Percentiles rank a stretch among this genome's conserved stretches.
Evolutionary conservation across 2,113 vertebrate genomes (phyloP).

Genomic region (Nanger granti): DNA sequence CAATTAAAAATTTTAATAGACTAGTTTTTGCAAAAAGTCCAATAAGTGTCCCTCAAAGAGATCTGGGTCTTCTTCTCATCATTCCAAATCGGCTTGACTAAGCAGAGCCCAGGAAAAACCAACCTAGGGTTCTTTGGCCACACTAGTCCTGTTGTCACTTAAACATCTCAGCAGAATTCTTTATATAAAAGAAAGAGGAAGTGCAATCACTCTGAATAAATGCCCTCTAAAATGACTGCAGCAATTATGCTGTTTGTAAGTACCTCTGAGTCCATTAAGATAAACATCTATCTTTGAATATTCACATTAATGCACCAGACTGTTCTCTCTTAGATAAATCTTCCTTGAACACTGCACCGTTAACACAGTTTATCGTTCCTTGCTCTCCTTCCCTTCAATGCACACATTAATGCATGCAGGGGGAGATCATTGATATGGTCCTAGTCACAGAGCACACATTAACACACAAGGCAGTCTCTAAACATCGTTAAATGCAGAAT

Average conservation of each 20-base stretch:
- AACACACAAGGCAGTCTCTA: constrained; percentile 47
- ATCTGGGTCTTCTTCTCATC: not conserved
- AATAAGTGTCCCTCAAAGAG: not conserved
- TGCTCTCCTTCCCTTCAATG: constrained; percentile 49
- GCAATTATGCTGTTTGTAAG: constrained; percentile 74
- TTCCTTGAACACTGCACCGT: constrained; percentile 37
- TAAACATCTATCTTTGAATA: constrained; percentile 77
- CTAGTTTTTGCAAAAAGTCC: not conserved
- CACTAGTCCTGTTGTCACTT: constrained; percentile 10
- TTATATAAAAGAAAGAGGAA: constrained; percentile 64
- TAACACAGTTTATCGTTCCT: constrained; percentile 48
- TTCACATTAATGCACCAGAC: constrained; percentile 73
- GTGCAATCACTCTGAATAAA: constrained; percentile 71
- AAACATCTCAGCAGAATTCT: constrained; percentile 62
- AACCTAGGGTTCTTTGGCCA: not conserved
- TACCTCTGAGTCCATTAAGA: constrained; percentile 75
- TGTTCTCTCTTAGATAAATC: constrained; percentile 71
- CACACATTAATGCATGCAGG: constrained; percentile 60
- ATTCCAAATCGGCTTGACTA: not conserved
- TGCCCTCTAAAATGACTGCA: constrained; percentile 73
- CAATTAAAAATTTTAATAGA: not conserved
- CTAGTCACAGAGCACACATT: constrained; percentile 63
- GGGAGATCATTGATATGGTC: constrained; percentile 58
- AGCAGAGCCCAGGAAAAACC: not conserved
- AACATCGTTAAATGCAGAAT: constrained; percentile 71